phyloP scores from a whole-genome alignment of 2,888 invertebrate genomes.

The Pyrochroa serraticornis region DNA sequence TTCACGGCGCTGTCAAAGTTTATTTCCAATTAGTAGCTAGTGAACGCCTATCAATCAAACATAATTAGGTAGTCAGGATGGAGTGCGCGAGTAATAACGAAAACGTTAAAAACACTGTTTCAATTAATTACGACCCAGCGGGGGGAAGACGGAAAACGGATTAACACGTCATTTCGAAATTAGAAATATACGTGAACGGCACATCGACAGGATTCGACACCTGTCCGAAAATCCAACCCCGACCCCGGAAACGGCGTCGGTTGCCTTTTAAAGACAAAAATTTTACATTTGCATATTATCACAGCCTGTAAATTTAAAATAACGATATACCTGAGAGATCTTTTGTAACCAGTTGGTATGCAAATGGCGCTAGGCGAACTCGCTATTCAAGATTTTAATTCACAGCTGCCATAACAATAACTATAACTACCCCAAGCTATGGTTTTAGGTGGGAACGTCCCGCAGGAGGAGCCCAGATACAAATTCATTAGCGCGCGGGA shows the following conservation, averaged over 20 bases:
- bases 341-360: constrained; percentile 37
- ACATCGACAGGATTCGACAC: too few species aligned
- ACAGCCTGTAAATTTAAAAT: constrained; percentile 41
- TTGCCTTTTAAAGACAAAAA: too few species aligned
- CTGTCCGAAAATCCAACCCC: too few species aligned
- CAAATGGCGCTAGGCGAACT: constrained; percentile 32
- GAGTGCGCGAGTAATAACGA: constrained; percentile 1
- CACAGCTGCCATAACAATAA: constrained; percentile 42
- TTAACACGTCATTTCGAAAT: constrained; percentile 7
- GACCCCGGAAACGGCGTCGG: too few species aligned
- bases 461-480: not conserved
- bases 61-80: constrained; percentile 2
- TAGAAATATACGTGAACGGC: not conserved
- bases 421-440: constrained; percentile 23
- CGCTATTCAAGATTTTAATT: constrained; percentile 41
- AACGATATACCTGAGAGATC: constrained; percentile 43
- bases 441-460: constrained; percentile 16
- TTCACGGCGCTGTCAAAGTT: not conserved
- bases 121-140: constrained; percentile 10
- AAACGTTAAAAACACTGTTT: constrained; percentile 9
- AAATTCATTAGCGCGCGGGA: too few species aligned
- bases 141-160: not conserved
- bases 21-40: constrained; percentile 6
- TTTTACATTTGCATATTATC: constrained; percentile 41
- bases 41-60: constrained; percentile 3